Evolutionary conservation across 2,888 invertebrate genomes (phyloP).

Genomic region (Orgyia antiqua): DNA sequence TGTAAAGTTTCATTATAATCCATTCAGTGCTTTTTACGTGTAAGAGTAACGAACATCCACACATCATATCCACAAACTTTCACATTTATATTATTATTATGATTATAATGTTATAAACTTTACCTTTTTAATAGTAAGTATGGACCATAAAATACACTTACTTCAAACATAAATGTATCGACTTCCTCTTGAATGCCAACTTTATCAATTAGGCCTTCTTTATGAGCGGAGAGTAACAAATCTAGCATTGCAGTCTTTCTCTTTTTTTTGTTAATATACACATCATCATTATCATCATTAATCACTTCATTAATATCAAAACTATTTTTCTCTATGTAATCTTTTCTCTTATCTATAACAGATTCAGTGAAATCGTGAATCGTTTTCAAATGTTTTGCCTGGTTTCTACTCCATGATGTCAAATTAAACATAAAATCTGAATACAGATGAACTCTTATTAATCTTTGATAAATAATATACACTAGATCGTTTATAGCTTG

Average conservation of each 20-base stretch:
- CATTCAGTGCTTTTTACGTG: no score
- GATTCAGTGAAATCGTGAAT: slow-evolving; percentile 53
- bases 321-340: slow-evolving; percentile 3
- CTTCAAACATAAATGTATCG: slow-evolving; percentile 82
- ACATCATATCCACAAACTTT: no score
- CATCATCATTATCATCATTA: slow-evolving; percentile 4
- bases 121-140: no score
- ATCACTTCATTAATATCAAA: not conserved
- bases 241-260: slow-evolving; percentile 76
- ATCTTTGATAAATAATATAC: slow-evolving; percentile 41
- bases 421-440: slow-evolving; percentile 69
- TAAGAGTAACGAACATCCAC: no score
- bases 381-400: slow-evolving; percentile 45
- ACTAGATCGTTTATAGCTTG: slow-evolving; percentile 70
- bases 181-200: slow-evolving; percentile 79
- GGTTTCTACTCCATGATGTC: slow-evolving; percentile 62
- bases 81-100: no score
- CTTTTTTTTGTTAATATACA: slow-evolving; percentile 29
- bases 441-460: slow-evolving; percentile 77
- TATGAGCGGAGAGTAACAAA: slow-evolving; percentile 66
- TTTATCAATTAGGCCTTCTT: slow-evolving; percentile 62
- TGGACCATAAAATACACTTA: slow-evolving; percentile 20
- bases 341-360: slow-evolving; percentile 42
- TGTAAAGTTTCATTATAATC: no score
- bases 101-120: no score